Conservation (phyloP, 2,113 vertebrate species). For the Chlorodrepanis virens region DNA sequence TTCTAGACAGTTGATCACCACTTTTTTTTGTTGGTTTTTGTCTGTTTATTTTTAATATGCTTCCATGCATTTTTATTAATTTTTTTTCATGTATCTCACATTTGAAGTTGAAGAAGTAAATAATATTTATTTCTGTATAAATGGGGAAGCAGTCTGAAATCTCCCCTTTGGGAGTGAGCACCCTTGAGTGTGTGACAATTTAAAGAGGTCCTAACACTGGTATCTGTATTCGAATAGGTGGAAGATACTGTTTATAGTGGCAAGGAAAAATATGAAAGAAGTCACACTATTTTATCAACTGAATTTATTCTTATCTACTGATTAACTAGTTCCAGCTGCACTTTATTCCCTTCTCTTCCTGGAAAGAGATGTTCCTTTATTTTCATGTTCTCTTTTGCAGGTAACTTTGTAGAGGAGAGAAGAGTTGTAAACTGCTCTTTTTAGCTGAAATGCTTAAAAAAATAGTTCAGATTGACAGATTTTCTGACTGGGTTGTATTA, state of each 20-base stretch:
- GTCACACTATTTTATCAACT: neutral
- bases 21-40: neutral
- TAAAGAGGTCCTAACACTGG: neutral
- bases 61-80: neutral
- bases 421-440: neutral
- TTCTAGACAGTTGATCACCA: neutral
- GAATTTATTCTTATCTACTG: neutral
- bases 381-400: neutral
- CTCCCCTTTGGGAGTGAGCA: neutral
- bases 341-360: neutral
- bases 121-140: neutral
- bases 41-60: neutral
- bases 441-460: neutral
- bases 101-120: neutral
- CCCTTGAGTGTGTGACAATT: neutral
- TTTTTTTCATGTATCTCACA: fast-evolving
- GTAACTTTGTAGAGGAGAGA: neutral
- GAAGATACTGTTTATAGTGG: neutral
- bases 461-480: neutral
- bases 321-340: neutral
- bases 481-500: neutral
- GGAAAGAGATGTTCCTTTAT: neutral
- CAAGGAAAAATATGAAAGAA: neutral
- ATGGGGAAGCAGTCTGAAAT: neutral
- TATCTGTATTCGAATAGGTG: fast-evolving